A percentile compares a stretch with the other conserved stretches of the same genome.
Conservation (phyloP, 2,797 vertebrate genomes). For the Thunnus albacares region DNA sequence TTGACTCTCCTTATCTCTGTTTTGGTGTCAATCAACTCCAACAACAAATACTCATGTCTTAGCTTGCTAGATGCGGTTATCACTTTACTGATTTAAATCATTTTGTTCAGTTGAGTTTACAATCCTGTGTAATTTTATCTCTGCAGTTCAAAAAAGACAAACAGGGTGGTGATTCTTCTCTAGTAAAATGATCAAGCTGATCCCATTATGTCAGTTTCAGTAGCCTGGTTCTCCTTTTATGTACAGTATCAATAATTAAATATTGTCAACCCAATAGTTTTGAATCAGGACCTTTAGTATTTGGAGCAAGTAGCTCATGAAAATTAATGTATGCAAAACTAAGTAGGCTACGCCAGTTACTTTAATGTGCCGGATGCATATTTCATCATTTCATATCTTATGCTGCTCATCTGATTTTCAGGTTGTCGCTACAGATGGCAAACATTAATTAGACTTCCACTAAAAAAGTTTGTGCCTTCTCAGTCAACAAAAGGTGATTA, state of each 20-base stretch:
- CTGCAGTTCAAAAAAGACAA: background rate
- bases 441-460: too few species aligned
- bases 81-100: too few species aligned
- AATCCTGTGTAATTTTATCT: background rate
- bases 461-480: constrained; percentile 2
- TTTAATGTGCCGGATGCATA: constrained; percentile 49
- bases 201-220: constrained; percentile 24
- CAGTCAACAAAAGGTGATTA: constrained; percentile 6
- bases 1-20: too few species aligned
- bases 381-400: constrained; percentile 35
- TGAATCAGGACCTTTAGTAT: constrained; percentile 20
- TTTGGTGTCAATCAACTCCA: too few species aligned
- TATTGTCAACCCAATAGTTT: constrained; percentile 9
- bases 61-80: too few species aligned
- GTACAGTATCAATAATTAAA: constrained; percentile 32
- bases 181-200: constrained; percentile 3
- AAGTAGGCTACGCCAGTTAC: constrained; percentile 35
- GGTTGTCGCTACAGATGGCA: background rate
- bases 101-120: background rate
- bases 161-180: background rate
- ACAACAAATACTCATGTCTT: too few species aligned
- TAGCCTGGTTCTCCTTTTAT: constrained; percentile 1
- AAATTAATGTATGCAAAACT: constrained; percentile 28
- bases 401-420: constrained; percentile 3
- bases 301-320: constrained; percentile 44